phyloP scores from a whole-genome alignment of 2,797 vertebrate species.

The Spinibarbus caldwelli region DNA sequence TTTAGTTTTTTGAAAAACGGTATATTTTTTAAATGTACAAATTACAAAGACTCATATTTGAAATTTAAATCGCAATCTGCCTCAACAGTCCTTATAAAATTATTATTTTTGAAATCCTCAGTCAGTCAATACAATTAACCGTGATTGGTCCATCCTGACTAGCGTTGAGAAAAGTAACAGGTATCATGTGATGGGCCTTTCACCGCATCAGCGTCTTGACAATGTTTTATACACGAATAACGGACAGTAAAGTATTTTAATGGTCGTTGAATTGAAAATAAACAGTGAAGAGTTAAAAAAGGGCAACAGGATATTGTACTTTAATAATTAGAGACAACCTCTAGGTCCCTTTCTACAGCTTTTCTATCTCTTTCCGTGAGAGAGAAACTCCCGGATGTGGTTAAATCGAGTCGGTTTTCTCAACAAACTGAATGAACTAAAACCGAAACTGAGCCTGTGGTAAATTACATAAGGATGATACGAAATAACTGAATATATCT shows the following conservation, averaged over 20 bases:
- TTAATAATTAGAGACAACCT: not conserved
- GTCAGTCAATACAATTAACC: not conserved
- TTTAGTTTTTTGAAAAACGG: not conserved
- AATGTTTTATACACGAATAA: not conserved
- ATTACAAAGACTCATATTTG: not conserved
- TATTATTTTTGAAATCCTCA: not conserved
- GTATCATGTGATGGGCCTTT: not conserved
- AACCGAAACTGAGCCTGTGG: not conserved
- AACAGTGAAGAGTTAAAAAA: not conserved
- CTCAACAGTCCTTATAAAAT: no score
- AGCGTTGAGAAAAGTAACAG: not conserved
- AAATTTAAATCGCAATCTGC: not conserved
- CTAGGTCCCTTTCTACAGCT: not conserved
- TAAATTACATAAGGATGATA: no score
- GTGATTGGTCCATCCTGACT: not conserved
- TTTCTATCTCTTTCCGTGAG: not conserved
- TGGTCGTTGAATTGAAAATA: not conserved
- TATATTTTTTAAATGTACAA: not conserved
- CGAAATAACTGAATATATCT: not conserved
- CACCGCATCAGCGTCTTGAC: no score
- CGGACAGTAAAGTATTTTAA: not conserved
- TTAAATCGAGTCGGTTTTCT: not conserved
- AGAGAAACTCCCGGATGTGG: conserved; percentile 11
- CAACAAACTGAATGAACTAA: not conserved
- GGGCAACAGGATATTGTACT: not conserved